Conservation (phyloP, 2,888 invertebrate species). For the Cylloceria caligata region DNA sequence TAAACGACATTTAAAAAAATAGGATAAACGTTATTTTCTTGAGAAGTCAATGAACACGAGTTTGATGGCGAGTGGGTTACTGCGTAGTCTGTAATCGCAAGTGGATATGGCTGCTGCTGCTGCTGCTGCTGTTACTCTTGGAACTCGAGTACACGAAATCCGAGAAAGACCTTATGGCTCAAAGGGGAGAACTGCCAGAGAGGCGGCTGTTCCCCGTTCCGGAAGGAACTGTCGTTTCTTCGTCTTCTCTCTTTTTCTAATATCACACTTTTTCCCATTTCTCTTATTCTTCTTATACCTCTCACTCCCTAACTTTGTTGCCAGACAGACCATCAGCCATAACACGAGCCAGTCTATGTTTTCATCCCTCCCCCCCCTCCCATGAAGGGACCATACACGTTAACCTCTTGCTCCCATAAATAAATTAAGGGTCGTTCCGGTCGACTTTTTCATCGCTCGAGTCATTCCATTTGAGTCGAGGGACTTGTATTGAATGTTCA, state of each 20-base stretch:
- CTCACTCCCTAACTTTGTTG: slow-evolving; percentile 49
- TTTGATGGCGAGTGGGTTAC: slow-evolving; percentile 9
- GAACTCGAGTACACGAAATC: slow-evolving; percentile 53
- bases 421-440: slow-evolving; percentile 79
- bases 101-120: slow-evolving; percentile 59
- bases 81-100: slow-evolving; percentile 57
- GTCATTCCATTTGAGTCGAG: slow-evolving; percentile 27
- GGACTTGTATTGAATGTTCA: slow-evolving; percentile 34
- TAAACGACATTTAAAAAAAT: slow-evolving; percentile 17
- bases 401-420: slow-evolving; percentile 75
- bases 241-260: slow-evolving; percentile 61
- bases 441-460: slow-evolving; percentile 65
- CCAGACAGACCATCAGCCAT: slow-evolving; percentile 55
- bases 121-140: slow-evolving; percentile 46
- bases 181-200: slow-evolving; percentile 58
- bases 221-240: slow-evolving; percentile 79
- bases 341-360: slow-evolving; percentile 62
- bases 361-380: slow-evolving; percentile 65
- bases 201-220: slow-evolving; percentile 76
- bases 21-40: neutral
- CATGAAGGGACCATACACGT: slow-evolving; percentile 41
- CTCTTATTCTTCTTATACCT: slow-evolving; percentile 23
- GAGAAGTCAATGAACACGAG: slow-evolving; percentile 41
- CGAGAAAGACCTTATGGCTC: slow-evolving; percentile 61
- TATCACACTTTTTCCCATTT: slow-evolving; percentile 7